Percentiles rank a stretch among this genome's conserved stretches.
phyloP scores from a whole-genome alignment of 2,113 vertebrate species.

The Microcebus tavaratra region DNA sequence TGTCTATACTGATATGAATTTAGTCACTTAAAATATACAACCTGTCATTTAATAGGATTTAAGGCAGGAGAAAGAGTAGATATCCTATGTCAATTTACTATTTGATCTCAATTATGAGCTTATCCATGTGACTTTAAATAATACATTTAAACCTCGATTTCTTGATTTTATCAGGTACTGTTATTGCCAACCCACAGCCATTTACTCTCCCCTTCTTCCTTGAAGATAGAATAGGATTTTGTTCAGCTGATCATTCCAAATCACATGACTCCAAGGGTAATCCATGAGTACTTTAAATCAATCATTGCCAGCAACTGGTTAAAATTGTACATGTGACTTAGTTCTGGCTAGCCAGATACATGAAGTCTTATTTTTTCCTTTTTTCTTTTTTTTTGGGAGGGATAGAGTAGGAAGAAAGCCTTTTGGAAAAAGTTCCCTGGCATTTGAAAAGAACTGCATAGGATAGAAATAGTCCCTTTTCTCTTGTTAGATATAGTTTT shows the following conservation, averaged over 20 bases:
- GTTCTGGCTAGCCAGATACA: not conserved
- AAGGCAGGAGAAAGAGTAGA: not conserved
- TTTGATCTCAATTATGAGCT: not conserved
- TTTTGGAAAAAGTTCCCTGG: not conserved
- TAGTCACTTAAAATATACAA: slow-evolving; percentile 6
- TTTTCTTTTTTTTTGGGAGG: no score
- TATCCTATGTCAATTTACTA: not conserved
- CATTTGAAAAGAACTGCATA: not conserved
- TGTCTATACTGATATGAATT: not conserved
- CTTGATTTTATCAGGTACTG: not conserved
- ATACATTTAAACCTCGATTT: not conserved
- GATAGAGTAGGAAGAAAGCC: not conserved
- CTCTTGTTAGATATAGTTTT: not conserved
- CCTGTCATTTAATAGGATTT: not conserved
- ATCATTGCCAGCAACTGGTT: not conserved
- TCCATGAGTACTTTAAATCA: not conserved
- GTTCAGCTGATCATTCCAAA: not conserved
- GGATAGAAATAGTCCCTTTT: not conserved
- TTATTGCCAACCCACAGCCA: not conserved
- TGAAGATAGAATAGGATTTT: not conserved
- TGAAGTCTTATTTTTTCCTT: not conserved
- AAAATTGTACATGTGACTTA: not conserved
- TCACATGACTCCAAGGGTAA: not conserved
- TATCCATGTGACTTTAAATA: not conserved
- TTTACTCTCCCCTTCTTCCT: not conserved